phyloP scores from a whole-genome alignment of 2,797 vertebrate genomes.

The Lepus oiostolus region DNA sequence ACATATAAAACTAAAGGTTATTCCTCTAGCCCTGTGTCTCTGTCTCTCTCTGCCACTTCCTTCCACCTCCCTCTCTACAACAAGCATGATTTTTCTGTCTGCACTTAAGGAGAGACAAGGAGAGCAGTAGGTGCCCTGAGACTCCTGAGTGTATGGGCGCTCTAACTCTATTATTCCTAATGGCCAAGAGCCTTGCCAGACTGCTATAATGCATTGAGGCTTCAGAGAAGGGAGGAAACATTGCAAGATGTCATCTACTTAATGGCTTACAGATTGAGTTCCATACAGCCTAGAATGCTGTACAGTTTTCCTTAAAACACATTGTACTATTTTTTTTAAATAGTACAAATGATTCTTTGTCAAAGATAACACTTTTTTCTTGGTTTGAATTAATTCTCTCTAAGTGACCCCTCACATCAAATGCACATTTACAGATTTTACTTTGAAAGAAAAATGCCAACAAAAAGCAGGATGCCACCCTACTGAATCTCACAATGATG shows the following conservation, averaged over 20 bases:
- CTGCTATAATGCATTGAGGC: conserved; percentile 82
- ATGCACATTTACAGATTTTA: conserved; percentile 6
- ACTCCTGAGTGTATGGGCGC: conserved; percentile 63
- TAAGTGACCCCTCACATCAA: neutral
- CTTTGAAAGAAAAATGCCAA: neutral
- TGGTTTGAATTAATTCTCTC: conserved; percentile 42
- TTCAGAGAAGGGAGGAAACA: conserved; percentile 82
- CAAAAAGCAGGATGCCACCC: neutral
- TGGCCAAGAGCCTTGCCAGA: conserved; percentile 80
- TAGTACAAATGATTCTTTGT: conserved; percentile 29
- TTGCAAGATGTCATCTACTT: conserved; percentile 86
- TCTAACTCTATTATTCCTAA: conserved; percentile 83
- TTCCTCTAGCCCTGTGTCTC: neutral
- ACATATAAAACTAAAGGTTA: neutral
- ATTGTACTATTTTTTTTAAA: conserved; percentile 57
- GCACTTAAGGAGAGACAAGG: conserved; percentile 62
- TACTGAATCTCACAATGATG: neutral
- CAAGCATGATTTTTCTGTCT: conserved; percentile 46
- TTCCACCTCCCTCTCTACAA: neutral
- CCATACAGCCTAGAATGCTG: conserved; percentile 66
- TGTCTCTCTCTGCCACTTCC: neutral
- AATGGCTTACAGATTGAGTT: conserved; percentile 84
- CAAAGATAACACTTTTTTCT: conserved; percentile 17
- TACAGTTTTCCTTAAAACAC: conserved; percentile 73
- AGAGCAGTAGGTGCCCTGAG: conserved; percentile 17